These are phyloP conservation scores for Acanthornis magna DNA, from an alignment of 2,797 vertebrate genomes.

Conservation along the genomic window DNA sequence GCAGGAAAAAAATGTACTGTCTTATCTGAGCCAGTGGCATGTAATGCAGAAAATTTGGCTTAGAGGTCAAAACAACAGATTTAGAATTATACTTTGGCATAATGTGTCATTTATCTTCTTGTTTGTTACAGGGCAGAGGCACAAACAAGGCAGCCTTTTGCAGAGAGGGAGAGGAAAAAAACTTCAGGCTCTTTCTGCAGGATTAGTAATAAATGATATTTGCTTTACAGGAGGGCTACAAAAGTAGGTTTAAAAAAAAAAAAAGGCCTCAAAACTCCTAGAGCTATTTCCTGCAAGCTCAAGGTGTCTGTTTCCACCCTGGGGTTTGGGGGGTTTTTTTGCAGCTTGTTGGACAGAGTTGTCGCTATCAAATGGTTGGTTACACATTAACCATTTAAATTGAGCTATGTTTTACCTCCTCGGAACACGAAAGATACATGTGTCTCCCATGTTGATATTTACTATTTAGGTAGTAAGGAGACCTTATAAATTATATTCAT, in stretches of 20 bases:
- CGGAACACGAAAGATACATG: neutral
- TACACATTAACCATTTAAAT: neutral
- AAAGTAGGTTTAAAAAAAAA: constrained; percentile 18
- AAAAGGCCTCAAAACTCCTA: neutral
- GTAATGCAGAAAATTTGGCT: constrained; percentile 41
- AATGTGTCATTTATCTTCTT: constrained; percentile 46
- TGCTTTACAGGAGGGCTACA: neutral
- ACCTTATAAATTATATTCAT: neutral
- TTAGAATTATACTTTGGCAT: constrained; percentile 44
- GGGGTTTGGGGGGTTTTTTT: neutral
- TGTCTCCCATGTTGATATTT: neutral
- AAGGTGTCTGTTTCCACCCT: neutral
- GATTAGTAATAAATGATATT: neutral
- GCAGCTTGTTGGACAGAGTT: neutral
- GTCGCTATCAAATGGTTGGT: neutral
- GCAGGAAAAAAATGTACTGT: neutral
- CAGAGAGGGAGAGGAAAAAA: neutral
- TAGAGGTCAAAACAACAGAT: constrained; percentile 57
- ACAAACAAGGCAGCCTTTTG: constrained; percentile 34
- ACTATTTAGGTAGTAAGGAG: neutral
- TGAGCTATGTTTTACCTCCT: neutral
- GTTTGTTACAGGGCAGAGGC: constrained; percentile 31
- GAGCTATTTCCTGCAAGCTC: neutral
- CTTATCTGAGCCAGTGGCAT: constrained; percentile 23
- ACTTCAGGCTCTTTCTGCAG: neutral